A percentile compares a stretch with the other conserved stretches of the same genome.
Conservation (phyloP, 2,888 invertebrate species). For the Volucella inanis region DNA sequence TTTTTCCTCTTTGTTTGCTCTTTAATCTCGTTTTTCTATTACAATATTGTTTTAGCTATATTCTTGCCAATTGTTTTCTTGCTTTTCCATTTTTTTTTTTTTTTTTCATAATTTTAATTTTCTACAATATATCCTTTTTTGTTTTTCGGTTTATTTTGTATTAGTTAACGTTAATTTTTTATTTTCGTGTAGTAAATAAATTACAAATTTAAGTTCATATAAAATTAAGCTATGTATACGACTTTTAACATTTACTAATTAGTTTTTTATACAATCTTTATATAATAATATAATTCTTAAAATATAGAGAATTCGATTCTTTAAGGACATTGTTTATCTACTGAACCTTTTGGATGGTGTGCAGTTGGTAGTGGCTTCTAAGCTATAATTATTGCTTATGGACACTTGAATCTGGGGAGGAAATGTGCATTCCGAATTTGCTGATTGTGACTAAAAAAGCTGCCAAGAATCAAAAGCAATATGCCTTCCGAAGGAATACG, state of each 20-base stretch:
- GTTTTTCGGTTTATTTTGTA: constrained; percentile 1
- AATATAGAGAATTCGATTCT: not conserved
- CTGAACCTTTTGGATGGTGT: not conserved
- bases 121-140: constrained; percentile 9
- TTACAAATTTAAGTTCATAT: constrained; percentile 20
- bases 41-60: constrained; percentile 40
- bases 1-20: constrained; percentile 1
- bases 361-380: not conserved
- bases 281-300: not conserved
- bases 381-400: too few relatives aligned
- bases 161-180: constrained; percentile 8
- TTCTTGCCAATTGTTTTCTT: constrained; percentile 16
- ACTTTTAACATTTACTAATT: not conserved
- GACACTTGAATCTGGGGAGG: too few relatives aligned
- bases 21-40: constrained; percentile 47
- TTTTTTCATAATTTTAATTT: not conserved
- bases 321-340: not conserved
- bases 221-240: constrained; percentile 28
- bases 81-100: not conserved
- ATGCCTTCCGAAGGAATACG: too few relatives aligned
- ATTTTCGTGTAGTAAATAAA: constrained; percentile 9
- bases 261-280: constrained; percentile 6
- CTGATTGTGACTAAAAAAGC: too few relatives aligned
- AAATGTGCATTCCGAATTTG: too few relatives aligned
- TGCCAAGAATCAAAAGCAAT: too few relatives aligned